phyloP scores from a whole-genome alignment of 53 echinoderm and acorn worm genomes.

The Apostichopus leukothele region DNA sequence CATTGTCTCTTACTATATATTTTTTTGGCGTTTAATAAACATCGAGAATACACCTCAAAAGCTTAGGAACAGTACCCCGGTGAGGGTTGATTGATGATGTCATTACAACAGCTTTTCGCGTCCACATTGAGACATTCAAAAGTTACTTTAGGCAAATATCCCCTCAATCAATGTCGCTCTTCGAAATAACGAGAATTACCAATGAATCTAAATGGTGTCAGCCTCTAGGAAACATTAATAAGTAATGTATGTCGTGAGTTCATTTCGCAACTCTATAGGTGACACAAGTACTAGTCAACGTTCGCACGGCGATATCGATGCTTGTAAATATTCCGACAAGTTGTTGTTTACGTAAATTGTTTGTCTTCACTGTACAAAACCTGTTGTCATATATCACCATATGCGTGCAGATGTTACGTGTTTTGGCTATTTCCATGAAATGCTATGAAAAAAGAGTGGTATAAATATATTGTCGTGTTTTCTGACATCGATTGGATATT shows the following conservation, averaged over 20 bases:
- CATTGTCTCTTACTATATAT: neutral
- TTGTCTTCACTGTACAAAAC: neutral
- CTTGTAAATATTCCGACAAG: conserved; percentile 1
- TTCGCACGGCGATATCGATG: neutral
- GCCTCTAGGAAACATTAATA: conserved; percentile 20
- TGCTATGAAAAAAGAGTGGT: too few species aligned
- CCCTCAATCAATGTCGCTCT: conserved; percentile 17
- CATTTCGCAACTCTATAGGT: neutral
- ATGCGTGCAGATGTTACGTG: too few species aligned
- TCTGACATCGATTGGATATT: too few species aligned
- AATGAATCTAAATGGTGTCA: conserved; percentile 5
- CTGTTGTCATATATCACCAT: neutral
- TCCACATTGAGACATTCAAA: conserved; percentile 23
- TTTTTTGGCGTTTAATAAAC: neutral
- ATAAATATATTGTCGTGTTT: too few species aligned
- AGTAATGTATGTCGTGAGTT: conserved; percentile 24
- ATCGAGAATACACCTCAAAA: neutral
- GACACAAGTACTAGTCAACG: neutral
- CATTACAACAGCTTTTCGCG: conserved; percentile 14
- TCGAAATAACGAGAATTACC: neutral
- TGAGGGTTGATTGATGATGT: conserved; percentile 31
- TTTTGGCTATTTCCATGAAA: too few species aligned
- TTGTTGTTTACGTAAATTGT: neutral
- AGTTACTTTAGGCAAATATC: conserved; percentile 37
- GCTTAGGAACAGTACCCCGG: neutral